phyloP scores from a whole-genome alignment of 1,140 invertebrate genomes.

The Chironomus striatipennis region DNA sequence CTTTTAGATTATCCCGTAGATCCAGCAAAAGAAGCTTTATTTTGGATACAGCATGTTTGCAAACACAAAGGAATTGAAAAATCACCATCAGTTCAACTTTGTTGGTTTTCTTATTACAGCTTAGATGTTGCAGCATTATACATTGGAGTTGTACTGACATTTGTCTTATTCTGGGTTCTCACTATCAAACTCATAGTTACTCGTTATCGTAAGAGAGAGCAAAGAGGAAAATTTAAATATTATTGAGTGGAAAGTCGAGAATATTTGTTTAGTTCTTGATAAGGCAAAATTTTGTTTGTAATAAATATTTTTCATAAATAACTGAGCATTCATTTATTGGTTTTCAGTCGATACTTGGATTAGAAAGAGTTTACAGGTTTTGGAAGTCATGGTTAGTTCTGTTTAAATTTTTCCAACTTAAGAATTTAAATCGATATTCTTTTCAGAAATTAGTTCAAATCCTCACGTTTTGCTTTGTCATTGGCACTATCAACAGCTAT shows the following conservation, averaged over 20 bases:
- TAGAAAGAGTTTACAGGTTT: too few relatives aligned
- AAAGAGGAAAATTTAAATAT: neutral
- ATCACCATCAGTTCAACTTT: neutral
- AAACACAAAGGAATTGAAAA: neutral
- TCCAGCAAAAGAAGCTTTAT: neutral
- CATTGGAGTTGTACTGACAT: neutral
- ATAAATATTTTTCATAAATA: too few relatives aligned
- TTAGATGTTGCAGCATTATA: slow-evolving; percentile 3
- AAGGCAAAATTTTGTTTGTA: too few relatives aligned
- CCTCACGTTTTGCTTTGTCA: too few relatives aligned
- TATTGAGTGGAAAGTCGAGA: neutral
- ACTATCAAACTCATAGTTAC: neutral
- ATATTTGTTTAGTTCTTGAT: too few relatives aligned
- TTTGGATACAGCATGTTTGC: neutral
- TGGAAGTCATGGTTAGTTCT: too few relatives aligned
- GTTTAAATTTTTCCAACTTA: too few relatives aligned
- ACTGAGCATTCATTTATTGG: too few relatives aligned
- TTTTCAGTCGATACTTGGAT: too few relatives aligned
- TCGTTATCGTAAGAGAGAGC: neutral
- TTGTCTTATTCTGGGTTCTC: neutral
- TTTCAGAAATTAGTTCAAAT: too few relatives aligned
- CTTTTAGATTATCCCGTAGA: neutral
- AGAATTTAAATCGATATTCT: too few relatives aligned
- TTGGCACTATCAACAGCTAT: neutral
- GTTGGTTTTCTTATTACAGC: neutral